Percentiles rank a stretch among this genome's conserved stretches.
Evolutionary conservation across 2,797 vertebrate species (phyloP).

Genomic region (Dendrocincla fuliginosa): DNA sequence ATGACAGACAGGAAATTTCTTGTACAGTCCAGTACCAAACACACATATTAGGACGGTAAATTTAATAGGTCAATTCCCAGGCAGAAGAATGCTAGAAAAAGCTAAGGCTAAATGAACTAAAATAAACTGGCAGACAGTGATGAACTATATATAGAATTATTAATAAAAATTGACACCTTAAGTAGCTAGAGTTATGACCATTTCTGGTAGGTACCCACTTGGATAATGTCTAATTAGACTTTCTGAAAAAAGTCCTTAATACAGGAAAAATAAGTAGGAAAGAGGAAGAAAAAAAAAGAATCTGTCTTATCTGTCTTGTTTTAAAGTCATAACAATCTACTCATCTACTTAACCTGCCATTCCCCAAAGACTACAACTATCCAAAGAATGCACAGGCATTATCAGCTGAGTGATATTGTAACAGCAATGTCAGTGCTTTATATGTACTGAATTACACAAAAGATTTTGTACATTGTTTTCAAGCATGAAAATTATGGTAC

Average conservation of each 20-base stretch:
- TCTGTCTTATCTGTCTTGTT: background rate
- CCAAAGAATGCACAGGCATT: background rate
- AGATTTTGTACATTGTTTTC: background rate
- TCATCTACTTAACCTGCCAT: background rate
- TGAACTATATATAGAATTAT: background rate
- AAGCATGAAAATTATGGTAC: background rate
- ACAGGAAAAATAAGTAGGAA: background rate
- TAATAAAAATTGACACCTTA: background rate
- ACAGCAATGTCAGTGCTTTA: background rate
- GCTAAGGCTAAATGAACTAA: background rate
- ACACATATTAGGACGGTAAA: background rate
- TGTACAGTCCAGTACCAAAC: fast-evolving
- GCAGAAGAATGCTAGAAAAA: background rate
- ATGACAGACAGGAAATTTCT: background rate
- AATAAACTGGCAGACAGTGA: background rate
- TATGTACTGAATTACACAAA: fast-evolving
- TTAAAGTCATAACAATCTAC: no score
- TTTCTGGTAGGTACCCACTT: background rate
- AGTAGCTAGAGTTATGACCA: background rate
- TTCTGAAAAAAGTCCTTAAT: background rate
- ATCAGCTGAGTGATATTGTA: background rate
- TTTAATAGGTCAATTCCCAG: background rate
- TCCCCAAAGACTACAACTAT: background rate
- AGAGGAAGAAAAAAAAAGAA: background rate
- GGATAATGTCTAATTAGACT: background rate